Evolutionary conservation across 2,888 invertebrate species (phyloP).

Genomic region (Eilema griseolum): DNA sequence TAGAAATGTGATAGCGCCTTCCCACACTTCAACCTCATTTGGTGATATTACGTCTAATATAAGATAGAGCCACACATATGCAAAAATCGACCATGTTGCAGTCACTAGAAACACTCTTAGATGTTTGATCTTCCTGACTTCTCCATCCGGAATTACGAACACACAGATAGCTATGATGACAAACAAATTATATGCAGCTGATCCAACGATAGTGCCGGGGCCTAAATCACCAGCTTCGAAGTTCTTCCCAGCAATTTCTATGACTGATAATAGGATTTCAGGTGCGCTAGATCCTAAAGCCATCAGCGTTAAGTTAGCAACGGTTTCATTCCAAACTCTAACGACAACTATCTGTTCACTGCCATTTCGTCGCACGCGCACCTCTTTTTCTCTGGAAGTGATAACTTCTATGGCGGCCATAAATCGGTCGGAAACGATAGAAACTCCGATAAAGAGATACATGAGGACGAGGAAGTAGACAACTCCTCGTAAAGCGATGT

Average conservation of each 20-base stretch:
- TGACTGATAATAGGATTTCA: constrained; percentile 98
- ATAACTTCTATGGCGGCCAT: constrained; percentile 99
- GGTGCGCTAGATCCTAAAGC: constrained; percentile 99
- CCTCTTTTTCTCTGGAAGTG: constrained; percentile 98
- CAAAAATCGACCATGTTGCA: constrained; percentile 98
- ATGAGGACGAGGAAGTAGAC: constrained; percentile 96
- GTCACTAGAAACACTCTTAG: constrained; percentile 99
- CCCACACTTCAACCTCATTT: constrained; percentile 98
- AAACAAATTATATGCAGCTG: constrained; percentile 99
- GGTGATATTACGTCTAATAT: constrained; percentile 96
- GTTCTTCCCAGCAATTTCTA: constrained; percentile 98
- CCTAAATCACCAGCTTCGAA: constrained; percentile 99
- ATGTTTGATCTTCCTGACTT: constrained; percentile 97
- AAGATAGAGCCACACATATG: constrained; percentile 99
- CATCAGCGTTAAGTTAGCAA: constrained; percentile 99
- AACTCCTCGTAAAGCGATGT: constrained; percentile 94
- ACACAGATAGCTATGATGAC: constrained; percentile 99
- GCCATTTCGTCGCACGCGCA: constrained; percentile 95
- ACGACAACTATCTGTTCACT: constrained; percentile 97
- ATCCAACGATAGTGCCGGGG: constrained; percentile 99
- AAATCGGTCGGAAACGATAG: constrained; percentile 99
- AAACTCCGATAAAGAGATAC: constrained; percentile 99
- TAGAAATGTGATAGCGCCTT: constrained; percentile 96
- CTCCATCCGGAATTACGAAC: constrained; percentile 95
- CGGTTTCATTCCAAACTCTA: constrained; percentile 99